Conservation (phyloP, 2,113 vertebrate species). For the Chrysemys picta region DNA sequence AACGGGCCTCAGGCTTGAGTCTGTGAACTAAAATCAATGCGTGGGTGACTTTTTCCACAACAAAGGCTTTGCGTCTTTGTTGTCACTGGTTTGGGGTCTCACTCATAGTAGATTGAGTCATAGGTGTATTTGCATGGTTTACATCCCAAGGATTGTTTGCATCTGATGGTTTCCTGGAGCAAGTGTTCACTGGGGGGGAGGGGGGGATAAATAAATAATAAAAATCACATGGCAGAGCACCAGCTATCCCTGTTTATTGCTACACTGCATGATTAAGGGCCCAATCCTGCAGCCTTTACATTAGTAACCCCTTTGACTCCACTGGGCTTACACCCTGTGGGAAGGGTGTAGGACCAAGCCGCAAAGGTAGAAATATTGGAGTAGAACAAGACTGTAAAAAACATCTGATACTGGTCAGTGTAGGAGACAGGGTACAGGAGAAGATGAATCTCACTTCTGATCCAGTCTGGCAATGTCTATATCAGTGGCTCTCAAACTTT, state of each 20-base stretch:
- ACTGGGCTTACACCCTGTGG: not conserved
- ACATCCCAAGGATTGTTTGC: not conserved
- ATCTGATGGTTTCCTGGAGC: conserved; percentile 21
- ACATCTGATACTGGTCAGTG: not conserved
- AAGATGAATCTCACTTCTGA: not conserved
- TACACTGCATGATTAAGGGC: not conserved
- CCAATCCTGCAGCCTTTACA: not conserved
- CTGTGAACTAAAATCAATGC: too few relatives aligned
- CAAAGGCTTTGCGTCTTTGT: accelerated
- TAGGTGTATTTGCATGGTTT: not conserved
- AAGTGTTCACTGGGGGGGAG: not conserved
- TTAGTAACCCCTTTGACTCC: not conserved
- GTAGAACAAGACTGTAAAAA: not conserved
- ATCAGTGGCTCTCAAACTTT: not conserved
- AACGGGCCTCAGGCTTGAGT: too few relatives aligned
- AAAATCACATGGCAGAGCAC: not conserved
- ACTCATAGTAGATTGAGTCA: accelerated
- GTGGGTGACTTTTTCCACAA: too few relatives aligned
- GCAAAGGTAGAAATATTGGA: not conserved
- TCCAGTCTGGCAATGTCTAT: not conserved
- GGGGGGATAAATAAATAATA: too few relatives aligned
- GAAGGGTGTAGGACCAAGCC: not conserved
- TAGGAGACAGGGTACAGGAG: accelerated
- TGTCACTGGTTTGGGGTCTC: accelerated
- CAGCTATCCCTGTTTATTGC: not conserved